Evolutionary conservation across 2,113 vertebrate species (phyloP).

Genomic region (Hippoglossus stenolepis): DNA sequence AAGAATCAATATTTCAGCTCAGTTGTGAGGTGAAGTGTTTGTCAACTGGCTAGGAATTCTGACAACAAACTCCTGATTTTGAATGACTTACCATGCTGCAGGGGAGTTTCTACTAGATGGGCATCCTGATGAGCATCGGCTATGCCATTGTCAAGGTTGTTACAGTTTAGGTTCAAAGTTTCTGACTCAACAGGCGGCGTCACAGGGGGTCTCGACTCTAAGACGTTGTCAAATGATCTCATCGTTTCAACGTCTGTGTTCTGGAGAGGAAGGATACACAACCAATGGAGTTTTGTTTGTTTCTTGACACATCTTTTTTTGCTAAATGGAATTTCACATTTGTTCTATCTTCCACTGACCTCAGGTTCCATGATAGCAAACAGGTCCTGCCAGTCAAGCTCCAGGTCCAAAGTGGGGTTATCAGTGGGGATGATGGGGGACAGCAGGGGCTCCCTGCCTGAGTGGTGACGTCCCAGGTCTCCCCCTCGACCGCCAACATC

Average conservation of each 20-base stretch:
- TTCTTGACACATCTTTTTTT: background rate
- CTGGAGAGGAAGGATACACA: conserved; percentile 68
- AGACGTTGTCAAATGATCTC: conserved; percentile 10
- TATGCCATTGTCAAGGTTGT: background rate
- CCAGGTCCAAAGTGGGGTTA: conserved; percentile 86
- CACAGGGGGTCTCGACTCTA: conserved; percentile 8
- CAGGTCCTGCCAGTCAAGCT: conserved; percentile 96
- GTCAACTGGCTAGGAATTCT: background rate
- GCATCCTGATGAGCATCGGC: conserved; percentile 82
- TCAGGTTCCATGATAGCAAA: conserved; percentile 93
- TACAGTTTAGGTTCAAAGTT: background rate
- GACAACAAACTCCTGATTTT: conserved; percentile 22
- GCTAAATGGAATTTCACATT: background rate
- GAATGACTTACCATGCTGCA: conserved; percentile 80
- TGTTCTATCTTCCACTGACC: conserved; percentile 74
- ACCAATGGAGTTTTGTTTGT: background rate
- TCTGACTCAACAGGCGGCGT: conserved; percentile 3
- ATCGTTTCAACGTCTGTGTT: conserved; percentile 85
- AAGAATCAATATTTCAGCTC: background rate
- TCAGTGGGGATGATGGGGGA: conserved; percentile 81
- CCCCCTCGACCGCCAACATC: conserved; percentile 67
- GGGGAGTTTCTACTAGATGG: conserved; percentile 83
- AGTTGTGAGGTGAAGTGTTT: background rate
- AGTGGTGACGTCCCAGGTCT: conserved; percentile 56
- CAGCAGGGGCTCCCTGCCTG: conserved; percentile 68